Percentiles rank a stretch among this genome's conserved stretches.
These are phyloP conservation scores for Porites rus DNA, from an alignment of 92 coral and sea anemone species.

Conservation along the genomic window DNA sequence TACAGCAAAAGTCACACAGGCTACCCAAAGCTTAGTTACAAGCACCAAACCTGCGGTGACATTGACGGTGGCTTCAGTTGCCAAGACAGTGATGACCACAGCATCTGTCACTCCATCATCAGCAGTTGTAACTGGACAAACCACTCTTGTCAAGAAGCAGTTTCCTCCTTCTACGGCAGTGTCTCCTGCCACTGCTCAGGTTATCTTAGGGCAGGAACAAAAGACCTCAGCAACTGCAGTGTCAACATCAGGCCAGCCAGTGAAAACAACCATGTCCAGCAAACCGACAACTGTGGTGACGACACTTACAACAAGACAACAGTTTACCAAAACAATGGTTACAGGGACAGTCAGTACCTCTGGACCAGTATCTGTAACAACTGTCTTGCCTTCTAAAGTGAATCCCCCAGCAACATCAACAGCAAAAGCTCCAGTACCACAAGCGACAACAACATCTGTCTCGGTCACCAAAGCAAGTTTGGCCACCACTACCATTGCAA, in stretches of 20 bases:
- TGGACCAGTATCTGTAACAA: constrained; percentile 1
- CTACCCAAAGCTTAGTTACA: constrained; percentile 16
- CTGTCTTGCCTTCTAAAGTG: constrained; percentile 10
- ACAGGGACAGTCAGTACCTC: not conserved
- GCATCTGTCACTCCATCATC: constrained; percentile 21
- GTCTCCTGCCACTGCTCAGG: constrained; percentile 31
- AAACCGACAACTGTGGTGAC: constrained; percentile 28
- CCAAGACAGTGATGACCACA: constrained; percentile 40
- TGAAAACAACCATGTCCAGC: constrained; percentile 8
- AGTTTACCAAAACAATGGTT: constrained; percentile 23
- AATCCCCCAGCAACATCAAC: constrained; percentile 6
- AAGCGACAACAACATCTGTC: not conserved
- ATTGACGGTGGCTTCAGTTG: constrained; percentile 18
- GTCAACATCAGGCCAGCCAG: not conserved
- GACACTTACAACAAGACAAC: constrained; percentile 2
- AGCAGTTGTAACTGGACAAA: not conserved
- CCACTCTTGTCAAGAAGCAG: constrained; percentile 12
- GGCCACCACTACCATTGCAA: constrained; percentile 15
- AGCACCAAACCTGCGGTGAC: constrained; percentile 35
- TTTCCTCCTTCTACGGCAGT: constrained; percentile 1
- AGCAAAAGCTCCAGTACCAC: constrained; percentile 15
- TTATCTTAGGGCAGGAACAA: not conserved
- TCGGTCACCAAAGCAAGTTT: not conserved
- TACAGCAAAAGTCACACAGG: constrained; percentile 27
- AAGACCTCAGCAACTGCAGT: not conserved